Percentiles rank a stretch among this genome's conserved stretches.
Conservation (phyloP, 2,113 vertebrate genomes). For the Rhipidura dahli region DNA sequence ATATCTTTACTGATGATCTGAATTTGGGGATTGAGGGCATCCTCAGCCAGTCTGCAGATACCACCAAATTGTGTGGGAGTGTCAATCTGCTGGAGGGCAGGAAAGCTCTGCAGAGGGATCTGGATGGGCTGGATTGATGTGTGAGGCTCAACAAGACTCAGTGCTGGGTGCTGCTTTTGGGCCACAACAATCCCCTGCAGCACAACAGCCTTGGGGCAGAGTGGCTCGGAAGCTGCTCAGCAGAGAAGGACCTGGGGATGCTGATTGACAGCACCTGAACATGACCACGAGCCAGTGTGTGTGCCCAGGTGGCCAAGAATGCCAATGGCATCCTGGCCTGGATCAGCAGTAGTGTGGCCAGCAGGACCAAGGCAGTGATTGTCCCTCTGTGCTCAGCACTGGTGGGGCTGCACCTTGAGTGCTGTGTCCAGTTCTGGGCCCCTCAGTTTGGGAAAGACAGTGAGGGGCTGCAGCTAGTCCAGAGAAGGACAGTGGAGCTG, state of each 20-base stretch:
- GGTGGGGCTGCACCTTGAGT: background rate
- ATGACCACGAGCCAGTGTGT: too few relatives aligned
- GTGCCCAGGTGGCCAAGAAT: background rate
- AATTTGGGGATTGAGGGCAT: background rate
- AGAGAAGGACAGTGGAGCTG: background rate
- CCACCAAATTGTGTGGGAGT: background rate
- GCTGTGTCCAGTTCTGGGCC: background rate
- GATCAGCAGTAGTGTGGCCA: background rate
- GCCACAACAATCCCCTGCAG: background rate
- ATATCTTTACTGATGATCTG: background rate
- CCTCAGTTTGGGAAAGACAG: background rate
- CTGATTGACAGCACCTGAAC: background rate
- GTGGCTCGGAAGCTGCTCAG: background rate
- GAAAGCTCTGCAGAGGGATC: background rate
- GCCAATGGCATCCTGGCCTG: background rate
- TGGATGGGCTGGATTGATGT: background rate
- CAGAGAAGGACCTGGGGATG: background rate
- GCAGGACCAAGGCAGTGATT: background rate
- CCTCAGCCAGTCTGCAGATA: background rate
- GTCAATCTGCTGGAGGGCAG: background rate
- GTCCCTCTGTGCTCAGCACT: background rate
- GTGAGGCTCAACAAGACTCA: background rate
- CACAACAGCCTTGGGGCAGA: background rate
- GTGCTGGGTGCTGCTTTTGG: background rate
- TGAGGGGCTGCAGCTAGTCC: rapidly evolving